These are phyloP conservation scores for Lucilia cuprina DNA, from an alignment of 1,140 invertebrate species.

Conservation along the genomic window DNA sequence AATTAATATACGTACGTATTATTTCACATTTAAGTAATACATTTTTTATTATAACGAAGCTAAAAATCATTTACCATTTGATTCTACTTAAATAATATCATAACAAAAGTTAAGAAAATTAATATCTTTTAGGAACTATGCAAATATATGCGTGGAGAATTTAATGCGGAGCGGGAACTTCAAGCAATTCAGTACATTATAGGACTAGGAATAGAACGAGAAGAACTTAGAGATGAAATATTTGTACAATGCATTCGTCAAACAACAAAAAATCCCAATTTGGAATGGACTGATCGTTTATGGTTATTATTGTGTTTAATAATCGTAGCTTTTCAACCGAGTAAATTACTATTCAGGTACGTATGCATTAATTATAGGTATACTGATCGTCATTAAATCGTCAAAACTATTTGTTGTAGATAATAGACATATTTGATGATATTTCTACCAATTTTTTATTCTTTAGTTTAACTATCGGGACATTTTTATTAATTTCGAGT, in stretches of 20 bases:
- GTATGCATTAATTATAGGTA: neutral
- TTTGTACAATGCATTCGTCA: slow-evolving; percentile 87
- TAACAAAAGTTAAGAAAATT: too few relatives aligned
- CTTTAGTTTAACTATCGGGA: too few relatives aligned
- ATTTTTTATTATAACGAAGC: too few relatives aligned
- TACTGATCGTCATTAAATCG: too few relatives aligned
- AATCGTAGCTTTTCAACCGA: slow-evolving; percentile 91
- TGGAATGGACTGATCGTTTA: slow-evolving; percentile 80
- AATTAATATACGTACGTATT: too few relatives aligned
- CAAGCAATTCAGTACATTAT: slow-evolving; percentile 85
- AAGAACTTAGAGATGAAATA: slow-evolving; percentile 89
- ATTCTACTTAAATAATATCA: too few relatives aligned
- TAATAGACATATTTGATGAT: too few relatives aligned
- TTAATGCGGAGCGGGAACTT: slow-evolving; percentile 83
- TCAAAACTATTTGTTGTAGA: too few relatives aligned
- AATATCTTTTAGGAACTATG: slow-evolving; percentile 74
- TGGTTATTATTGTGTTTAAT: slow-evolving; percentile 90
- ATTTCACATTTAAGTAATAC: too few relatives aligned
- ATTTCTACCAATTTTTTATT: too few relatives aligned
- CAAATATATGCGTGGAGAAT: slow-evolving; percentile 85
- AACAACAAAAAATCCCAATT: slow-evolving; percentile 83
- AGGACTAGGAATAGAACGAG: slow-evolving; percentile 83
- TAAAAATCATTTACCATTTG: too few relatives aligned
- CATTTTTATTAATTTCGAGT: too few relatives aligned
- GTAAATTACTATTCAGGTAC: slow-evolving; percentile 79